These are phyloP conservation scores for Sarcophaga variegata DNA, from an alignment of 2,888 invertebrate species.

Conservation along the genomic window DNA sequence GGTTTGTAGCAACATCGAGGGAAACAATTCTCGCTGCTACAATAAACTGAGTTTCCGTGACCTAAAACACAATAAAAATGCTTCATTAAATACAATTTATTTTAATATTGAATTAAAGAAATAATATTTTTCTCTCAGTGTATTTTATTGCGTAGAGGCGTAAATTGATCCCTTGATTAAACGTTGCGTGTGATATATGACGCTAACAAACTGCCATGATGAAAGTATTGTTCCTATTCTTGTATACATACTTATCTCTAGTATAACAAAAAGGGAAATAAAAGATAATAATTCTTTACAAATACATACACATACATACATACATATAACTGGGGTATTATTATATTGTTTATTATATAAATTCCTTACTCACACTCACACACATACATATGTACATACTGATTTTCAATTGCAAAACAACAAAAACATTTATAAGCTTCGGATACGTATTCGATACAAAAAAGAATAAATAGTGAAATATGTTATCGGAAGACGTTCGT, in stretches of 20 bases:
- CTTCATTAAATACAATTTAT: background rate
- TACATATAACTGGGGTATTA: conserved; percentile 8
- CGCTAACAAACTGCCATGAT: conserved; percentile 57
- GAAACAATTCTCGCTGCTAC: too few relatives aligned
- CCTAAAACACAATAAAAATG: too few relatives aligned
- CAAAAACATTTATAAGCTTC: background rate
- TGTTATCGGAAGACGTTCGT: conserved; percentile 71
- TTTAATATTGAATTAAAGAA: background rate
- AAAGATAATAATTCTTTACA: background rate
- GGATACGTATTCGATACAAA: background rate
- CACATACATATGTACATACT: too few relatives aligned
- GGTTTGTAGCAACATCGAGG: too few relatives aligned
- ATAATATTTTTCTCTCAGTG: background rate
- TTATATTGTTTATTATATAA: background rate
- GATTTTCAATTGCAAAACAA: background rate
- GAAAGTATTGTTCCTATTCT: conserved; percentile 10
- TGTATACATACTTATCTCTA: background rate
- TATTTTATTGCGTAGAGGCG: conserved; percentile 17
- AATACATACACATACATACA: background rate
- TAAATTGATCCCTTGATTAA: conserved; percentile 75
- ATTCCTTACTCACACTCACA: background rate
- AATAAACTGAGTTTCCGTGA: too few relatives aligned
- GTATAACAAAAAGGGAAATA: background rate
- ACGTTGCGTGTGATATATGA: conserved; percentile 79
- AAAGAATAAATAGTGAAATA: conserved; percentile 44